phyloP scores from a whole-genome alignment of 1,140 invertebrate species.

The Hyphantria cunea region DNA sequence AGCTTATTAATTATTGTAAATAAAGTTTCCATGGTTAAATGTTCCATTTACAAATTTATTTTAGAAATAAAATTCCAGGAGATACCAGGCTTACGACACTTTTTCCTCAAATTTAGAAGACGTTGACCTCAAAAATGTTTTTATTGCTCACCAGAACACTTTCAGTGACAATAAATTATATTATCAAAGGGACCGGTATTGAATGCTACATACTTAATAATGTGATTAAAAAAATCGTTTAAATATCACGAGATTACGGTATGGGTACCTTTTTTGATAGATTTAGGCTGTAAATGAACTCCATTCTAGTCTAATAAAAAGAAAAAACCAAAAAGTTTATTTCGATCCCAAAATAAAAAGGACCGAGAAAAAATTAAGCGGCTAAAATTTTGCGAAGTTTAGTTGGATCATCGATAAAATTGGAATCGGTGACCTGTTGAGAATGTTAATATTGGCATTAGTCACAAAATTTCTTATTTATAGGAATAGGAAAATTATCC shows the following conservation, averaged over 20 bases:
- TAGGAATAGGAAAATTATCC: too few relatives aligned
- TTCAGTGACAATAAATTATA: slow-evolving; percentile 35
- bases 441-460: slow-evolving; percentile 13
- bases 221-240: neutral
- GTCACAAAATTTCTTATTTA: too few relatives aligned
- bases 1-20: too few relatives aligned
- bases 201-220: neutral
- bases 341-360: neutral
- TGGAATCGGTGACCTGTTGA: slow-evolving; percentile 15
- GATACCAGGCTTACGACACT: slow-evolving; percentile 7
- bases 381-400: slow-evolving; percentile 4
- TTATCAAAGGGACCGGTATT: slow-evolving; percentile 23
- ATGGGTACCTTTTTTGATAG: too few relatives aligned
- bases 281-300: too few relatives aligned
- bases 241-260: too few relatives aligned
- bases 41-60: too few relatives aligned
- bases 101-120: slow-evolving; percentile 31
- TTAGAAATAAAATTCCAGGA: slow-evolving; percentile 4
- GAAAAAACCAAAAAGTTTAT: too few relatives aligned
- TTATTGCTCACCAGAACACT: slow-evolving; percentile 37
- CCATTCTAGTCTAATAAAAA: too few relatives aligned
- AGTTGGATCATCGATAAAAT: slow-evolving; percentile 20
- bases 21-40: too few relatives aligned
- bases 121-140: slow-evolving; percentile 34
- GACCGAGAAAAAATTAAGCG: slow-evolving; percentile 3